A percentile compares a stretch with the other conserved stretches of the same genome.
Evolutionary conservation across 2,113 vertebrate species (phyloP).

Genomic region (Micronycteris hirsuta): DNA sequence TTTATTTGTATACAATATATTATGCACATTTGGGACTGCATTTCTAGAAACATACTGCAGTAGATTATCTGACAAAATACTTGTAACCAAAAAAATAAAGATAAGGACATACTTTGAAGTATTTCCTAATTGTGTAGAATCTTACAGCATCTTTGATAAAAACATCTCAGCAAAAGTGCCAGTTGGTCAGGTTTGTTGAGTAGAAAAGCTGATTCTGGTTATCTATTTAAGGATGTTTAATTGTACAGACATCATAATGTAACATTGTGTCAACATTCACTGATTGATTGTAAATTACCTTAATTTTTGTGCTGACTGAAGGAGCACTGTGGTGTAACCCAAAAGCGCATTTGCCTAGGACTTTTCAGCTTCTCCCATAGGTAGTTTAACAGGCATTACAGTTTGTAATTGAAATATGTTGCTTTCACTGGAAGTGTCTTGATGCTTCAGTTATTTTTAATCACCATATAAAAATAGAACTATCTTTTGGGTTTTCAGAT

Average conservation of each 20-base stretch:
- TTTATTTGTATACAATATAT: constrained; percentile 77
- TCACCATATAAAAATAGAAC: constrained; percentile 78
- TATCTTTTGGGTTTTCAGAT: constrained; percentile 82
- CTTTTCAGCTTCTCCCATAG: constrained; percentile 76
- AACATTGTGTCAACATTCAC: constrained; percentile 76
- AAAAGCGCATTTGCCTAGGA: constrained; percentile 71
- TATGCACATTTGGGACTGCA: constrained; percentile 65
- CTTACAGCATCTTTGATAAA: constrained; percentile 76
- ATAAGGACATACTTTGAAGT: constrained; percentile 18
- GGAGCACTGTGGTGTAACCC: constrained; percentile 62
- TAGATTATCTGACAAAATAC: constrained; percentile 63
- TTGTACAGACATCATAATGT: constrained; percentile 79
- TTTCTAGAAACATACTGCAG: constrained; percentile 70
- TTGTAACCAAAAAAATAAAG: constrained; percentile 60
- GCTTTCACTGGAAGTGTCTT: constrained; percentile 77
- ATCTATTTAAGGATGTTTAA: constrained; percentile 72
- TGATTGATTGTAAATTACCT: constrained; percentile 78
- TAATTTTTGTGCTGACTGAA: constrained; percentile 74
- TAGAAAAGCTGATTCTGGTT: constrained; percentile 75
- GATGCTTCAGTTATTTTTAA: constrained; percentile 80
- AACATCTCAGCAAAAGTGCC: constrained; percentile 74
- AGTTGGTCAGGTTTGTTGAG: constrained; percentile 74
- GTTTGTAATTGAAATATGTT: constrained; percentile 79
- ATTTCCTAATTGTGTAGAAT: constrained; percentile 69
- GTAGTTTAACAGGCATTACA: constrained; percentile 72